A percentile compares a stretch with the other conserved stretches of the same genome.
Evolutionary conservation across 2,888 invertebrate genomes (phyloP).

Genomic region (Drosophila colorata): DNA sequence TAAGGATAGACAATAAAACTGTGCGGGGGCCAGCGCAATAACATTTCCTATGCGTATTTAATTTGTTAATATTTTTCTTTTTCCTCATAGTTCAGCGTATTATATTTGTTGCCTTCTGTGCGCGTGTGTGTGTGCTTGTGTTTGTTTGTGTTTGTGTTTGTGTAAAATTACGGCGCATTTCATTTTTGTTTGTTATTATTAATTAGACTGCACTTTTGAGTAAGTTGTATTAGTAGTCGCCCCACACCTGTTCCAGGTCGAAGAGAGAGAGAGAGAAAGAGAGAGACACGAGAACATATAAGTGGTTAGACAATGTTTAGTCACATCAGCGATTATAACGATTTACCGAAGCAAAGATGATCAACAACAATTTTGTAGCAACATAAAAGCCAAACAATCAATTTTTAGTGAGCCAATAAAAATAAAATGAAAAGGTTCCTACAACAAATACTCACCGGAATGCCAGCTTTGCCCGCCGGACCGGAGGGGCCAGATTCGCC

Average conservation of each 20-base stretch:
- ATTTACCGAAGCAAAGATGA: slow-evolving; percentile 40
- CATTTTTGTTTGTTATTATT: slow-evolving; percentile 61
- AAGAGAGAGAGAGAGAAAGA: slow-evolving; percentile 56
- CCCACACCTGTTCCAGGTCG: slow-evolving; percentile 85
- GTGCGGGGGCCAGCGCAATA: slow-evolving; percentile 27
- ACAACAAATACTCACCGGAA: slow-evolving; percentile 82
- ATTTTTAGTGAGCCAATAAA: slow-evolving; percentile 31
- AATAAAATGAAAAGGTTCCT: neutral
- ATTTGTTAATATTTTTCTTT: slow-evolving; percentile 35
- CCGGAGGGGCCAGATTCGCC: slow-evolving; percentile 85
- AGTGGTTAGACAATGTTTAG: slow-evolving; percentile 66
- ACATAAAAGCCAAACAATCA: slow-evolving; percentile 51
- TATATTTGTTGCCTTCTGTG: slow-evolving; percentile 26
- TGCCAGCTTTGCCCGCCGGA: slow-evolving; percentile 85
- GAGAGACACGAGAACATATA: slow-evolving; percentile 44
- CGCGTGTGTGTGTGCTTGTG: slow-evolving; percentile 22
- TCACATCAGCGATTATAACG: slow-evolving; percentile 52
- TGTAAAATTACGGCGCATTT: slow-evolving; percentile 45
- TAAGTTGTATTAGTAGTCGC: slow-evolving; percentile 84
- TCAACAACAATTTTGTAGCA: slow-evolving; percentile 53
- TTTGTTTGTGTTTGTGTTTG: slow-evolving; percentile 21
- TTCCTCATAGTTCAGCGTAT: slow-evolving; percentile 38
- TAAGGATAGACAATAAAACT: slow-evolving; percentile 37
- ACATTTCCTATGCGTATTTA: slow-evolving; percentile 34
- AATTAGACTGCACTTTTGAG: slow-evolving; percentile 62